Percentiles rank a stretch among this genome's conserved stretches.
Conservation (phyloP, 2,888 invertebrate species). For the Sesamia inferens region DNA sequence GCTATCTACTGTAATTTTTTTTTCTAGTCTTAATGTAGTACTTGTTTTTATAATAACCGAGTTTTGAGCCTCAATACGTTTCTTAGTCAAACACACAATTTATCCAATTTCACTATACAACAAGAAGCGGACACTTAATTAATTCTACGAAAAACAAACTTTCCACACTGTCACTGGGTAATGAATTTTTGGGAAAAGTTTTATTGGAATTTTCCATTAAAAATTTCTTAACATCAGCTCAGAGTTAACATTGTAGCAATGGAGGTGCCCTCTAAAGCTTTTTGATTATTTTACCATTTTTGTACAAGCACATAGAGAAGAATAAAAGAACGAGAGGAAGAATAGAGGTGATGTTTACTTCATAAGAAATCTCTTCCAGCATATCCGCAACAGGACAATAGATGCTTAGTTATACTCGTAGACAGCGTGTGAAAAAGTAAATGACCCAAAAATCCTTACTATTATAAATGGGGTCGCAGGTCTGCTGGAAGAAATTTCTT, state of each 20-base stretch:
- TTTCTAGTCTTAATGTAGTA: not conserved
- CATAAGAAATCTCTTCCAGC: too few species aligned
- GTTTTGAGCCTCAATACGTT: not conserved
- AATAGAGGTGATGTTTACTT: too few species aligned
- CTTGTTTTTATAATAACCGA: not conserved
- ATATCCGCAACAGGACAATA: too few species aligned
- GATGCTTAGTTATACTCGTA: too few species aligned
- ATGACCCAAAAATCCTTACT: too few species aligned
- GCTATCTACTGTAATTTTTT: conserved; percentile 14
- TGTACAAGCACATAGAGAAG: too few species aligned
- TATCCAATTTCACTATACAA: not conserved
- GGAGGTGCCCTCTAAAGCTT: too few species aligned
- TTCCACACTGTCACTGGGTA: not conserved
- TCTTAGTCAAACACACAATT: not conserved
- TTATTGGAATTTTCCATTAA: not conserved
- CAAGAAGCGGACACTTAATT: not conserved
- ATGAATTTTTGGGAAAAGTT: not conserved
- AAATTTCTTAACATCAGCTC: not conserved
- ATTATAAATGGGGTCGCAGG: too few species aligned
- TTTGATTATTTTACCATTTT: too few species aligned
- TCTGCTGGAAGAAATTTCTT: too few species aligned
- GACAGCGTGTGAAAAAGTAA: too few species aligned
- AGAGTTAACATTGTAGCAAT: not conserved
- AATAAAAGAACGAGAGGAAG: too few species aligned
- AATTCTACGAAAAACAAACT: not conserved